Evolutionary conservation across 2,797 vertebrate species (phyloP).

Genomic region (Pogoniulus pusillus): DNA sequence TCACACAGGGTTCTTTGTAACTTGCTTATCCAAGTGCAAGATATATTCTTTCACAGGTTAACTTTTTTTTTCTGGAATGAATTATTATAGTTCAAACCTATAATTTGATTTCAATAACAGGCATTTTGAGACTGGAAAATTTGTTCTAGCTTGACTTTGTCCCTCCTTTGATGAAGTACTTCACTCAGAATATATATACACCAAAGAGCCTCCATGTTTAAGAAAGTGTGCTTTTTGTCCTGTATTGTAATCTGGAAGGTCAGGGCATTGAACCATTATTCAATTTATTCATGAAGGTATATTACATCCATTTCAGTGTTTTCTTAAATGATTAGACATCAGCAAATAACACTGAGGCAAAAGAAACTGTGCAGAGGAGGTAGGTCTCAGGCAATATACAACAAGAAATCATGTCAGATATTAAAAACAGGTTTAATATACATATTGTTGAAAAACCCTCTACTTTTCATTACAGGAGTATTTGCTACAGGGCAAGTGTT

Average conservation of each 20-base stretch:
- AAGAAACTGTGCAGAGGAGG: background rate
- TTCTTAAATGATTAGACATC: constrained; percentile 36
- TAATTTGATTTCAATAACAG: constrained; percentile 48
- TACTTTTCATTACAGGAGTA: background rate
- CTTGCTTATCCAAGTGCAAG: constrained; percentile 35
- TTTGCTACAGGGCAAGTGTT: background rate
- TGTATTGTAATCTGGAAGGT: constrained; percentile 42
- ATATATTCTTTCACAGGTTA: constrained; percentile 13
- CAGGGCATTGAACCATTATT: constrained; percentile 31
- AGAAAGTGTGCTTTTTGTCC: constrained; percentile 20
- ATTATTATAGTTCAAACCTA: constrained; percentile 33
- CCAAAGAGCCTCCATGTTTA: background rate
- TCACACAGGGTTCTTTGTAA: constrained; percentile 28
- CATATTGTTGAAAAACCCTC: background rate
- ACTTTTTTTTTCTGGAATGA: constrained; percentile 15
- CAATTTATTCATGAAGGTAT: constrained; percentile 45
- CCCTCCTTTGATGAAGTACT: constrained; percentile 1
- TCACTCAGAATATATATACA: constrained; percentile 12
- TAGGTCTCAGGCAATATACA: background rate
- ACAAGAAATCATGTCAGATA: background rate
- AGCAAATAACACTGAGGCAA: background rate
- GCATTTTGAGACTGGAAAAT: constrained; percentile 23
- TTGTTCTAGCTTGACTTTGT: constrained; percentile 45
- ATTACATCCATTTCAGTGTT: constrained; percentile 21
- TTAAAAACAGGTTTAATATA: background rate